Evolutionary conservation across 2,888 invertebrate genomes (phyloP), one percentile per base, ranked within the genome.

Genomic region (Odontocolon sp.): DNA sequence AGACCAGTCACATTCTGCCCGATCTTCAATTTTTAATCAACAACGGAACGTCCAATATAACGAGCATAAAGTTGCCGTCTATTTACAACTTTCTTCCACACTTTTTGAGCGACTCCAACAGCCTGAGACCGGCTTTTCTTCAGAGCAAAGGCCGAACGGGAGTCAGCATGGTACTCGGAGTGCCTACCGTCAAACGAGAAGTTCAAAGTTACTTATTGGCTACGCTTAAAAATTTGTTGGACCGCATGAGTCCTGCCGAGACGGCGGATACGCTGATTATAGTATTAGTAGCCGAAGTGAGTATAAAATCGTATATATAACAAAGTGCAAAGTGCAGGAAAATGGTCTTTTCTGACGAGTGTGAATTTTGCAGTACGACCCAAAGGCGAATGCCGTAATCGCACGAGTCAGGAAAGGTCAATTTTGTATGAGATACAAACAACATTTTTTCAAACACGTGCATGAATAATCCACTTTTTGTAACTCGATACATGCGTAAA

Each of bases 161-260:
- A 80, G 96, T 95, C 0, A 95, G 96, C 56, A 93, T 97, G 76
- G 96, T 98, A 0, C 92, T 98, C 54, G 98, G 97, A 0, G 93
- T 98, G 77, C 98, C 98, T 0, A 98, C 98, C 0, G 97, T 98
- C 3, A 95, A 94, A 83, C 92, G 98, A 42, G 96, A 97, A 80
- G 96, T 96, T 82, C 96, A 97, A 86, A 95, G 93, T 81, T 98
- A 98, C 90, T 92, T 98, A 38, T 92, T 96, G 90, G 93, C 95
- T 23, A 98, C 98, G 0, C 91, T 98, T 61, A 95, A 96, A 91
- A 96, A 96, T 89, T 91, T 98, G 21, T 91, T 98, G 56, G 94
- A 94, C 69, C 95, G 95, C 61, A 94, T 98, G 94, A 94, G 92
- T 57, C 91, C 93, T 1, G 92, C 93, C 4, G 94, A 95, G 80